A percentile compares a stretch with the other conserved stretches of the same genome.
Evolutionary conservation across 2,797 vertebrate species (phyloP).

Genomic region (Mergus octosetaceus): DNA sequence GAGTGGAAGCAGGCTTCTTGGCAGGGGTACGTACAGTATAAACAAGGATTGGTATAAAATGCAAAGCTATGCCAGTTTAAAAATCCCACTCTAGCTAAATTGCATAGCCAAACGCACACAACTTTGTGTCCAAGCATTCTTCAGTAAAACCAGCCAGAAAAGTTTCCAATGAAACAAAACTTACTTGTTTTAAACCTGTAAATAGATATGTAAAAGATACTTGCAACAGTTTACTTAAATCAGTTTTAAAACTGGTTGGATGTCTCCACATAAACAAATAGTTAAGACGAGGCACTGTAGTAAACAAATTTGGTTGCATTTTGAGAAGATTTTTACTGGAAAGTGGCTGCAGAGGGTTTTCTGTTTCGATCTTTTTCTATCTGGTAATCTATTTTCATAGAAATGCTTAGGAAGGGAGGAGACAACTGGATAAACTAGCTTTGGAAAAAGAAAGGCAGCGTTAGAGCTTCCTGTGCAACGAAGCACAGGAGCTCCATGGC

Average conservation of each 20-base stretch:
- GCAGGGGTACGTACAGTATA: background rate
- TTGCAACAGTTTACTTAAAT: background rate
- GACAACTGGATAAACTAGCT: background rate
- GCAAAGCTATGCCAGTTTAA: constrained; percentile 9
- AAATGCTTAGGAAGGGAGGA: background rate
- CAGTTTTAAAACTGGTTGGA: background rate
- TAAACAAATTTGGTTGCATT: background rate
- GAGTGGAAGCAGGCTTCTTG: constrained; percentile 46
- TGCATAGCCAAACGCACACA: background rate
- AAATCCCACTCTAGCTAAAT: background rate
- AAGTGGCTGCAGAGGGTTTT: background rate
- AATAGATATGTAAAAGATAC: background rate
- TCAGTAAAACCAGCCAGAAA: background rate
- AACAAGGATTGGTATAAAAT: constrained; percentile 21
- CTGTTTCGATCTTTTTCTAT: background rate
- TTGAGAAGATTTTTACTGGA: background rate
- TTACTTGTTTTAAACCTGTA: background rate
- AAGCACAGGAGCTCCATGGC: background rate
- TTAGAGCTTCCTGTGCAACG: background rate
- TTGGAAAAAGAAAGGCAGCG: background rate
- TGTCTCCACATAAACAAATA: background rate
- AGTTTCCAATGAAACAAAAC: background rate
- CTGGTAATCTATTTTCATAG: background rate
- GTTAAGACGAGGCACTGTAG: background rate
- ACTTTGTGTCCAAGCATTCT: background rate